Percentiles rank a stretch among this genome's conserved stretches.
Evolutionary conservation across 2,797 vertebrate genomes (phyloP).

Genomic region (Acanthiza pusilla): DNA sequence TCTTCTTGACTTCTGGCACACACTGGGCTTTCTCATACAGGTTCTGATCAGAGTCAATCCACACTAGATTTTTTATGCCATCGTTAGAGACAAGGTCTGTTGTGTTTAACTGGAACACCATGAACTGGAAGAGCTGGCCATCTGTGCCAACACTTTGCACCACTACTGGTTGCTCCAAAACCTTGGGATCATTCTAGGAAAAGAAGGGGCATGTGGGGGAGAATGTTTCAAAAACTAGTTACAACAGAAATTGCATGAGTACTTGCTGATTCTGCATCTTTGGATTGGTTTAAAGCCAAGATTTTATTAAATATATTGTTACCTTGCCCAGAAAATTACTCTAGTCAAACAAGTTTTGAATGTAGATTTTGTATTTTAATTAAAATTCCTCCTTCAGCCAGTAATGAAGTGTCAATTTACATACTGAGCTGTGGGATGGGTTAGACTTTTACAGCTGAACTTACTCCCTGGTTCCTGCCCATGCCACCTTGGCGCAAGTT

Average conservation of each 20-base stretch:
- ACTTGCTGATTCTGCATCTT: slow-evolving; percentile 54
- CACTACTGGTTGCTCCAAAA: slow-evolving; percentile 84
- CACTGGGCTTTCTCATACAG: slow-evolving; percentile 86
- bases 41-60: slow-evolving; percentile 85
- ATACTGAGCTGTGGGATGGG: slow-evolving; percentile 2
- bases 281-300: slow-evolving; percentile 27
- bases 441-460: neutral
- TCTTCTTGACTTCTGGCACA: slow-evolving; percentile 80
- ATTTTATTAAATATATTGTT: slow-evolving; percentile 56
- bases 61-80: slow-evolving; percentile 90
- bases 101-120: slow-evolving; percentile 93
- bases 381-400: slow-evolving; percentile 49
- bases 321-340: slow-evolving; percentile 65
- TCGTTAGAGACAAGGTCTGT: slow-evolving; percentile 79
- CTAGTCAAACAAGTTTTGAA: slow-evolving; percentile 61
- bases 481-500: neutral
- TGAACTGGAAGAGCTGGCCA: slow-evolving; percentile 87
- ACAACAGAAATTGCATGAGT: neutral
- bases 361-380: slow-evolving; percentile 61
- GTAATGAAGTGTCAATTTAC: slow-evolving; percentile 38
- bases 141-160: slow-evolving; percentile 89
- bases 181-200: slow-evolving; percentile 71
- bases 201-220: neutral
- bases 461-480: neutral
- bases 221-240: neutral